Base-by-base conservation (phyloP, 92 coral and sea anemone genomes). In the Porites divaricata region DNA sequence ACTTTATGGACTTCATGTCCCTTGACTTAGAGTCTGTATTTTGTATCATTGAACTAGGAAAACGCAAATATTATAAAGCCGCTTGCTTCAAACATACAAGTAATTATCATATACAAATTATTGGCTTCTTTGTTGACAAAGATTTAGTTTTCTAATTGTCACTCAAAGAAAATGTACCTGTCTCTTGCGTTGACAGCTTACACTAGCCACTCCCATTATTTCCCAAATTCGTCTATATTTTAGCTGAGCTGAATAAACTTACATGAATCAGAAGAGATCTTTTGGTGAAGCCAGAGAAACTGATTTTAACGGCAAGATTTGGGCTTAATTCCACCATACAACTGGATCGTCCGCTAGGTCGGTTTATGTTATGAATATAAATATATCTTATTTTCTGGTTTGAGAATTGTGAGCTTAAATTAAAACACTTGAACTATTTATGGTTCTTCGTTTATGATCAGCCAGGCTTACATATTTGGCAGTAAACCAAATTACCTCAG, bases 301-400 rank as follows among this genome's bases (percentile, higher is more conserved):
- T 35, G 2, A 24, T 75, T 75, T 61, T 61, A 12, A 22, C 41
- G 14, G 41, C 19, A 9, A 45, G 25, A 15, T 59, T 62, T 16
- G 9, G 14, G 28, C 12, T 59, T 62, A 63, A 28, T 49, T 28
- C 66, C 20, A 19, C 45, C 70, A 70, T 9, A 66, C 70, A 9
- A 54, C 59, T 8, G 78, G 4, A 63, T 41, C 50, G 62, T 26
- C 4, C 52, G 11, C 12, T 11, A 4, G 53, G 52, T 26, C 12
- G 63, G 15, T 74, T 63, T 71, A 79, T 66, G 83, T 4, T 67
- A 54, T 67, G 65, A 21, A 8, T 50, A n/a, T 74, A 35, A 35
- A 35, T 72, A 17, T 63, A 53, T 66, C 45, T 67, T 51, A 71
- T 79, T 79, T 68, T 79, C 74, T 64, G 74, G 74, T 79, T 17